Base-by-base conservation (phyloP, 2,888 invertebrate genomes). In the Cryptocephalus moraei region DNA sequence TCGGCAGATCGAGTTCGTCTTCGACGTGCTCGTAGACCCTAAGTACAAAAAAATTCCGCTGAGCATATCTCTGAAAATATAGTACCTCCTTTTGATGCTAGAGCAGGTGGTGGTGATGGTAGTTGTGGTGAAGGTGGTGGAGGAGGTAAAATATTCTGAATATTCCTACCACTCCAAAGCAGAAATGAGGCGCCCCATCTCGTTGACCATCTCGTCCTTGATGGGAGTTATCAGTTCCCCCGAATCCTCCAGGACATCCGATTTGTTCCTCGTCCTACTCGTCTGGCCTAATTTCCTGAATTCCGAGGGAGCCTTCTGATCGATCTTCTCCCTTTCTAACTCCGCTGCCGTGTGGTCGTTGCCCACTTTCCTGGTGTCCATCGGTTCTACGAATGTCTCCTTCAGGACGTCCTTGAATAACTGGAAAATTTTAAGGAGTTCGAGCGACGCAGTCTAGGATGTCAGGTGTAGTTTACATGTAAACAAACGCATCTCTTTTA, bases 21-120 rank as follows among this genome's bases (percentile, higher is more conserved):
- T 84, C 85, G 8, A 86, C 76, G 61, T 88, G 86, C 52, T 84
- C 82, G 54, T 82, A 75, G 0, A 85, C 84, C 78, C 86, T 84
- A 53, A 32, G 57, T 55, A 46, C 39, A 45, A 34, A 39, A 39
- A 6, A 14, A 9, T 9, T 4, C 12, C 1, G 10, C 22, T n/a
- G 11, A 12, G 9, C 31, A 4, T 39, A 33, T 33, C 31, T n/a
- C n/a, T n/a, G n/a, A n/a, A 45, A 47, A 34, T 34, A 34, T 9
- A 34, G 34, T 34, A 34, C 9, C 9, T 34, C n/a, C 12, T 8
- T 9, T 41, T 10, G 11, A 41, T n/a, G 32, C 8, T n/a, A n/a
- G n/a, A n/a, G n/a, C n/a, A n/a, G n/a, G n/a, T n/a, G n/a, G n/a
- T n/a, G n/a, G n/a, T n/a, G n/a, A n/a, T n/a, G n/a, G n/a, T n/a